These are phyloP conservation scores for Ochotona curzoniae DNA, from an alignment of 2,113 vertebrate genomes.

Conservation along the genomic window DNA sequence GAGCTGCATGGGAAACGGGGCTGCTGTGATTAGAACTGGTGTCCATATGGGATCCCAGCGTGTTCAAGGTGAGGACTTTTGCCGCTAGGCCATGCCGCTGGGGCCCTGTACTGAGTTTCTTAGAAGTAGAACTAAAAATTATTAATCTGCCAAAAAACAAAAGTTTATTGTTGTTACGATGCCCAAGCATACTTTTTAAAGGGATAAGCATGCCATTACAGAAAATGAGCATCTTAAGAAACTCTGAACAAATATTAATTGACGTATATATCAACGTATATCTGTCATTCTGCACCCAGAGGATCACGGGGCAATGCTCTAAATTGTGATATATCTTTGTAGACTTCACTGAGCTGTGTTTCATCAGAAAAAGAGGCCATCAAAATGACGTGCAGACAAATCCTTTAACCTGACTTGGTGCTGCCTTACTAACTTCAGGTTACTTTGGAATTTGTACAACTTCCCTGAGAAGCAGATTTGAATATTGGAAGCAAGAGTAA, in stretches of 20 bases:
- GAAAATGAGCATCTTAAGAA: conserved; percentile 38
- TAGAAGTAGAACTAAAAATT: conserved; percentile 52
- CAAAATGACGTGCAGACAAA: neutral
- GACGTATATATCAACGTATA: neutral
- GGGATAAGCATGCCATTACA: conserved; percentile 50
- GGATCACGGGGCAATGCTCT: neutral
- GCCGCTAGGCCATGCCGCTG: no score
- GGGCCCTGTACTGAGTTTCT: neutral
- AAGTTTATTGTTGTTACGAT: conserved; percentile 34
- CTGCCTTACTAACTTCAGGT: conserved; percentile 10
- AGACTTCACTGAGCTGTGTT: neutral
- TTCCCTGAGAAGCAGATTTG: conserved; percentile 13
- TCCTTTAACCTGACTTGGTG: neutral
- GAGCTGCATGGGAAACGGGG: no score
- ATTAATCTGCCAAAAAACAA: conserved; percentile 50
- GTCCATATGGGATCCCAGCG: neutral
- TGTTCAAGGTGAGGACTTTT: no score
- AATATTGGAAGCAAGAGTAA: neutral
- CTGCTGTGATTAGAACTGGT: no score
- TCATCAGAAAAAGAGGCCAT: neutral
- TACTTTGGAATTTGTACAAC: neutral
- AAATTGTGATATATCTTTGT: neutral
- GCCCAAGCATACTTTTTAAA: conserved; percentile 42
- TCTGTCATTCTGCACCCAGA: neutral
- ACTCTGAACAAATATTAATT: conserved; percentile 20